These are phyloP conservation scores for Thryonomys swinderianus DNA, from an alignment of 2,113 vertebrate genomes.

Conservation along the genomic window DNA sequence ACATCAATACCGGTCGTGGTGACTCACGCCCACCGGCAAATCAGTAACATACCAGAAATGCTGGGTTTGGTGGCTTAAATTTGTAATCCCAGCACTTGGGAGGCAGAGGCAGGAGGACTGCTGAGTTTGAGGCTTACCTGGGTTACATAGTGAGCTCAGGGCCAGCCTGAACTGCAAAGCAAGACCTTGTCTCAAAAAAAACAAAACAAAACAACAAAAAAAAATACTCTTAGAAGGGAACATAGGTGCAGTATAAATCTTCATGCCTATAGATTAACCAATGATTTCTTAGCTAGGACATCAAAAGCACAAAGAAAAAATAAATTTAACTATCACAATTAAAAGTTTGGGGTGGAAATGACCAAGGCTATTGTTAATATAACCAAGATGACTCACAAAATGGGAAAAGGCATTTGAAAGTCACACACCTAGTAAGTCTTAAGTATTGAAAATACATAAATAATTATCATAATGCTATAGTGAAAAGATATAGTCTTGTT, in stretches of 20 bases:
- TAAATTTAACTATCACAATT: not conserved
- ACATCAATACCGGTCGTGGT: too few species aligned
- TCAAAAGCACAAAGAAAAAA: constrained; percentile 20
- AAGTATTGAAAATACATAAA: not conserved
- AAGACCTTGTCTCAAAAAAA: too few species aligned
- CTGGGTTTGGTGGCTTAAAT: too few species aligned
- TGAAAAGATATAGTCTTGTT: not conserved
- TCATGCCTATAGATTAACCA: not conserved
- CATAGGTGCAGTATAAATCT: not conserved
- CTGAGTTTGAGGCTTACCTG: too few species aligned
- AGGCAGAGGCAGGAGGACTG: too few species aligned
- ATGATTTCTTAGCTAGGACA: not conserved
- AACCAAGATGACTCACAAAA: not conserved
- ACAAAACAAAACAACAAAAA: too few species aligned
- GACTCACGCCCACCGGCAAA: too few species aligned
- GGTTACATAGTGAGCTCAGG: too few species aligned
- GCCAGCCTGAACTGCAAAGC: too few species aligned
- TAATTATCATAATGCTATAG: not conserved
- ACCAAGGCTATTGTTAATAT: not conserved
- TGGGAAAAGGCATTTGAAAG: not conserved
- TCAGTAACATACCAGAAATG: too few species aligned
- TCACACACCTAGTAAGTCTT: not conserved
- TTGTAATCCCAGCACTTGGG: too few species aligned
- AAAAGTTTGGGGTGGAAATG: not conserved
- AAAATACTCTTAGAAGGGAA: not conserved